Conservation (phyloP, 2,113 vertebrate genomes). For the Clarias batrachus region DNA sequence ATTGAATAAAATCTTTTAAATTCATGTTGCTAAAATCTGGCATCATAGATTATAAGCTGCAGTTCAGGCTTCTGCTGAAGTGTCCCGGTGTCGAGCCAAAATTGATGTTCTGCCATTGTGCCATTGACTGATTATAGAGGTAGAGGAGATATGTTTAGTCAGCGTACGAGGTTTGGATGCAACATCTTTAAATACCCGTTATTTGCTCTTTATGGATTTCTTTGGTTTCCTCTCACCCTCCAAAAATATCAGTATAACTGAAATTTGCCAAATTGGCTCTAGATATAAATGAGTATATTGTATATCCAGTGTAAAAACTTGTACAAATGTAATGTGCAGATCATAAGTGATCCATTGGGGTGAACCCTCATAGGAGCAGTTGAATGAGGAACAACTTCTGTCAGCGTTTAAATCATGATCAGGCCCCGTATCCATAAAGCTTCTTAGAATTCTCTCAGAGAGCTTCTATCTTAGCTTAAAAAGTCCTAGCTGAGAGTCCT, state of each 20-base stretch:
- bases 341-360: no score
- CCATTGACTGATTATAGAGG: neutral
- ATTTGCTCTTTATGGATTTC: neutral
- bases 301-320: no score
- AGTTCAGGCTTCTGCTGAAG: neutral
- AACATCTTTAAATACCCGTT: neutral
- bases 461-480: no score
- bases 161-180: neutral
- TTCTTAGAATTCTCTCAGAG: no score
- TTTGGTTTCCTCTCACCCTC: neutral
- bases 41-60: neutral
- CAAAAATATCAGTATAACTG: neutral
- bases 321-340: no score
- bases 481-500: no score
- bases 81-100: neutral
- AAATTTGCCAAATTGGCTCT: neutral
- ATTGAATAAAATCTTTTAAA: neutral
- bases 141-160: neutral
- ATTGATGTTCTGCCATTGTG: neutral
- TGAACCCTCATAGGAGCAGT: no score
- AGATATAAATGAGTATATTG: neutral
- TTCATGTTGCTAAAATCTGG: neutral
- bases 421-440: no score
- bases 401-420: neutral
- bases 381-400: neutral